phyloP scores from a whole-genome alignment of 2,797 vertebrate genomes.

The Periparus ater region DNA sequence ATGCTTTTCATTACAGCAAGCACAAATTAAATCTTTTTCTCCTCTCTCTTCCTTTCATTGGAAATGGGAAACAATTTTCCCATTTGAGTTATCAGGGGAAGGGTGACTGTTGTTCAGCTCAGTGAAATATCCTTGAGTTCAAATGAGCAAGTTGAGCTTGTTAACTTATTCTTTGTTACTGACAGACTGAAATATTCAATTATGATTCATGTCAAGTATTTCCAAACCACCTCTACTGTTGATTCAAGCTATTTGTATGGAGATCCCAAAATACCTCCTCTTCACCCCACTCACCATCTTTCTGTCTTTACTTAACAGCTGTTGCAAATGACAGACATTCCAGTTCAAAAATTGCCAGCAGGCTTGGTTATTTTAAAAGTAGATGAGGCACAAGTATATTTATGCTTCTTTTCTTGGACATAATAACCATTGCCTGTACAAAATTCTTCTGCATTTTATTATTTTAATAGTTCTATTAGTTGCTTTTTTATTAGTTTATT shows the following conservation, averaged over 20 bases:
- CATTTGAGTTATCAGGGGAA: not conserved
- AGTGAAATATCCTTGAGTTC: not conserved
- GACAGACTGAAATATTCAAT: not conserved
- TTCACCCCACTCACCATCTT: constrained; percentile 7
- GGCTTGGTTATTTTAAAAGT: not conserved
- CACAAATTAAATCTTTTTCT: not conserved
- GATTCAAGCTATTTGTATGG: not conserved
- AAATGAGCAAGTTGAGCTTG: not conserved
- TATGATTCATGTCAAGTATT: not conserved
- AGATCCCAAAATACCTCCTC: constrained; percentile 3
- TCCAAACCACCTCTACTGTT: not conserved
- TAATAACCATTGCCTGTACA: not conserved
- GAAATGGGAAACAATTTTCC: not conserved
- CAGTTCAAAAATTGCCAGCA: not conserved
- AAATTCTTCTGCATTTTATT: not conserved
- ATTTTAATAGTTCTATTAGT: not conserved
- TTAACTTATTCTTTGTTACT: not conserved
- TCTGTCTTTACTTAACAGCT: not conserved
- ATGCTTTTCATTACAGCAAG: not conserved
- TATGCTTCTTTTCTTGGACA: not conserved
- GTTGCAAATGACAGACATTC: not conserved
- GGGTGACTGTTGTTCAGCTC: not conserved
- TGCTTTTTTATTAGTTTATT: not conserved
- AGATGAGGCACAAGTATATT: not conserved
- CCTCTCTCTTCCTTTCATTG: not conserved